These are phyloP conservation scores for Struthio camelus DNA, from an alignment of 2,113 vertebrate species.

Conservation along the genomic window DNA sequence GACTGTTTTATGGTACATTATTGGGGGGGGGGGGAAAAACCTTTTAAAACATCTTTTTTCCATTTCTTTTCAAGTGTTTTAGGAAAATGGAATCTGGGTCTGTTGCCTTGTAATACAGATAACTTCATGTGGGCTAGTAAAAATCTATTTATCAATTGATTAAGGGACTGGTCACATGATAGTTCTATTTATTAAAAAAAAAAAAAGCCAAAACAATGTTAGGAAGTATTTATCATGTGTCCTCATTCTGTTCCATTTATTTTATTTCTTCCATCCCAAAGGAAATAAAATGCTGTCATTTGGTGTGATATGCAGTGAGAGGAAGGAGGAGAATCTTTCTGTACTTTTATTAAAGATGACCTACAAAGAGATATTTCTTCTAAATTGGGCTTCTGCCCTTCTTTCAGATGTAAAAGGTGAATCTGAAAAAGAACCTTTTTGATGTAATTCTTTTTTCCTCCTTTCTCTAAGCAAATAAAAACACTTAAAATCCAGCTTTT, in stretches of 20 bases:
- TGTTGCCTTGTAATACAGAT: neutral
- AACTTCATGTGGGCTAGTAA: neutral
- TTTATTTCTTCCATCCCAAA: slow-evolving; percentile 45
- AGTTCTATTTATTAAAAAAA: neutral
- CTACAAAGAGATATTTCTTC: slow-evolving; percentile 14
- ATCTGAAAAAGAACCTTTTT: neutral
- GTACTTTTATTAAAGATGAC: slow-evolving; percentile 50
- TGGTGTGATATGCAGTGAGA: slow-evolving; percentile 7
- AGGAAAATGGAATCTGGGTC: neutral
- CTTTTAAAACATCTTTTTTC: neutral
- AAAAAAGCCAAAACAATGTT: neutral
- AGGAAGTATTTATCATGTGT: slow-evolving; percentile 33
- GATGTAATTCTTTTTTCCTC: neutral
- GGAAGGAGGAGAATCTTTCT: slow-evolving; percentile 30
- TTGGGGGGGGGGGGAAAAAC: neutral
- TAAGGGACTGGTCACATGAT: neutral
- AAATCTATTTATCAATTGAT: neutral
- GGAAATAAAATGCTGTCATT: slow-evolving; percentile 44
- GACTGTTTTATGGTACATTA: neutral
- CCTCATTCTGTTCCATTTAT: slow-evolving; percentile 58
- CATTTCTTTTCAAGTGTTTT: neutral
- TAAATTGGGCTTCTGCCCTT: slow-evolving; percentile 24
- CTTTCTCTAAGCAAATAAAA: neutral
- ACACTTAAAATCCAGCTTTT: neutral
- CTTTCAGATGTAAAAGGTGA: slow-evolving; percentile 18